These are phyloP conservation scores for Synergus japonicus DNA, from an alignment of 2,888 invertebrate species.

Conservation along the genomic window DNA sequence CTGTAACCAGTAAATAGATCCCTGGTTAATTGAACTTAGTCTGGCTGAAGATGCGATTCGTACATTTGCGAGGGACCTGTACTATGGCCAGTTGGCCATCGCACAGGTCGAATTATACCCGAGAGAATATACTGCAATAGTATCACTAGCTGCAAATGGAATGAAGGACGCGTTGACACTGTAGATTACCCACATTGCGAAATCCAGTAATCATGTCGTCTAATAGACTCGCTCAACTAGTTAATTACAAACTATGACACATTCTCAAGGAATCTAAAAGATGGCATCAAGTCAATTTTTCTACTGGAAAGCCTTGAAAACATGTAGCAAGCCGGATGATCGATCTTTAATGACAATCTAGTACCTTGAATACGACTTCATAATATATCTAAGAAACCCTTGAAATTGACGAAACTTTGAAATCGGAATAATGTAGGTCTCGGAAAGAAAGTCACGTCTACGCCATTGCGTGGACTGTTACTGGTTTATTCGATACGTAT, in stretches of 20 bases:
- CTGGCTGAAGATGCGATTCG: neutral
- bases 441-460: neutral
- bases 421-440: neutral
- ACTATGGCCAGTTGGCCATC: neutral
- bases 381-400: neutral
- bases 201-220: neutral
- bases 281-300: neutral
- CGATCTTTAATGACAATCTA: too few relatives aligned
- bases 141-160: neutral
- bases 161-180: conserved; percentile 21
- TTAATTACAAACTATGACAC: conserved; percentile 9
- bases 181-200: neutral
- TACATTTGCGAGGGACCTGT: neutral
- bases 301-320: too few relatives aligned
- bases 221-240: neutral
- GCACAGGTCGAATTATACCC: neutral
- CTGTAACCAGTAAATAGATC: neutral
- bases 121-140: conserved; percentile 3
- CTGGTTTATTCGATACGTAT: neutral
- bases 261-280: neutral
- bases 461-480: neutral
- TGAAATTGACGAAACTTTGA: neutral
- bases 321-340: too few relatives aligned
- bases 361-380: neutral
- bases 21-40: neutral